These are phyloP conservation scores for Drosophila sturtevanti DNA, from an alignment of 1,140 invertebrate genomes.

Conservation along the genomic window DNA sequence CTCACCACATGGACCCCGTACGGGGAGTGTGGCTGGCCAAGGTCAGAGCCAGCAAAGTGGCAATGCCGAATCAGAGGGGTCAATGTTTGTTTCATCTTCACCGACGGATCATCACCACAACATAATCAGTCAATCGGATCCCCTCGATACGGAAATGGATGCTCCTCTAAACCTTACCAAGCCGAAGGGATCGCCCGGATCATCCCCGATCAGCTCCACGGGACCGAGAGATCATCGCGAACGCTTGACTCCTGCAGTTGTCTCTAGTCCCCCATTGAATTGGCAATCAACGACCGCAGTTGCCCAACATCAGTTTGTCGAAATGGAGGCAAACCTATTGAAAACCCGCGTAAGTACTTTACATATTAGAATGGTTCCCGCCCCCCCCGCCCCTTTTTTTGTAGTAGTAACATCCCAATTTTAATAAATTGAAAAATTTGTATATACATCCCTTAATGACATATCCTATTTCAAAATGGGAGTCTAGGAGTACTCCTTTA, in stretches of 20 bases:
- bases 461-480: too few species aligned
- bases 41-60: not conserved
- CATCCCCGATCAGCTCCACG: slow-evolving; percentile 43
- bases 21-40: not conserved
- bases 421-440: too few species aligned
- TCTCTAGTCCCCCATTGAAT: slow-evolving; percentile 75
- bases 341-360: slow-evolving; percentile 51
- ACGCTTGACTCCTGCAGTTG: slow-evolving; percentile 41
- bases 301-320: slow-evolving; percentile 40
- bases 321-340: slow-evolving; percentile 52
- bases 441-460: too few species aligned
- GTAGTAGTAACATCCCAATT: too few species aligned
- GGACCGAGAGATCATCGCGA: slow-evolving; percentile 40
- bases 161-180: slow-evolving; percentile 94
- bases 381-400: too few species aligned
- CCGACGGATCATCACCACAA: slow-evolving; percentile 68
- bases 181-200: slow-evolving; percentile 86
- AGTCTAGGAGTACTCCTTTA: too few species aligned
- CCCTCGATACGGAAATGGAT: slow-evolving; percentile 84
- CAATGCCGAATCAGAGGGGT: slow-evolving; percentile 11
- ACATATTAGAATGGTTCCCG: too few species aligned
- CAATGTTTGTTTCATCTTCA: slow-evolving; percentile 33
- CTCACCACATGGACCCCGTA: slow-evolving; percentile 63
- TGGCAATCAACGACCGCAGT: slow-evolving; percentile 58
- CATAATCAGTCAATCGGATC: slow-evolving; percentile 26